These are phyloP conservation scores for Trinorchestia longiramus DNA, from an alignment of 1,140 invertebrate genomes.

Conservation along the genomic window DNA sequence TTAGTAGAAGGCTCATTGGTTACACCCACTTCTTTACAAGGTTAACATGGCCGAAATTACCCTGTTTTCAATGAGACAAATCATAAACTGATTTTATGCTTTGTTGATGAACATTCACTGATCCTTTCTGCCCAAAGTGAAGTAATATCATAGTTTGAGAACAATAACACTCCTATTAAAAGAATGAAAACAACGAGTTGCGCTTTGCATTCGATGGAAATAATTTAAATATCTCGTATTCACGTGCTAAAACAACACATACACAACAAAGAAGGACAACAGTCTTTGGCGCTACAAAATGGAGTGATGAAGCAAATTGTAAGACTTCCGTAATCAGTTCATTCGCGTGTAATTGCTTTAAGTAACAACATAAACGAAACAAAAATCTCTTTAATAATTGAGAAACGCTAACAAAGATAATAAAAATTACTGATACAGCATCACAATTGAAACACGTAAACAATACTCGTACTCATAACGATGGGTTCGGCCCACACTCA, in stretches of 20 bases:
- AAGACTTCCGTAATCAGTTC: not conserved
- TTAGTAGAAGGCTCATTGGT: too few species aligned
- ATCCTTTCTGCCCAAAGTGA: not conserved
- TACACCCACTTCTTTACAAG: too few species aligned
- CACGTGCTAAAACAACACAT: not conserved
- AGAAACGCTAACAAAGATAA: not conserved
- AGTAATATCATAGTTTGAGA: not conserved
- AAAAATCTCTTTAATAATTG: not conserved
- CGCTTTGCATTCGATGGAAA: not conserved
- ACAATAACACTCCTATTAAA: not conserved
- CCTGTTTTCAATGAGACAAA: not conserved
- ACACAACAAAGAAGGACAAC: not conserved
- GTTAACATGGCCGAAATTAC: not conserved
- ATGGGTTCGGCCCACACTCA: not conserved
- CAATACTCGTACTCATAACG: not conserved
- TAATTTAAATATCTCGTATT: not conserved
- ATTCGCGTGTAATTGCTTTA: not conserved
- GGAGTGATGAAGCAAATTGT: not conserved
- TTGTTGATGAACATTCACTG: not conserved
- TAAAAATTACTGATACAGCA: not conserved
- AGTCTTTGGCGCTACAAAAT: not conserved
- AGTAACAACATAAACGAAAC: not conserved
- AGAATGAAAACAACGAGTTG: not conserved
- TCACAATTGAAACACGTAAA: not conserved
- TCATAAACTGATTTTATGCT: not conserved